Base-by-base conservation (phyloP, 2,113 vertebrate species). In the Equus przewalskii region DNA sequence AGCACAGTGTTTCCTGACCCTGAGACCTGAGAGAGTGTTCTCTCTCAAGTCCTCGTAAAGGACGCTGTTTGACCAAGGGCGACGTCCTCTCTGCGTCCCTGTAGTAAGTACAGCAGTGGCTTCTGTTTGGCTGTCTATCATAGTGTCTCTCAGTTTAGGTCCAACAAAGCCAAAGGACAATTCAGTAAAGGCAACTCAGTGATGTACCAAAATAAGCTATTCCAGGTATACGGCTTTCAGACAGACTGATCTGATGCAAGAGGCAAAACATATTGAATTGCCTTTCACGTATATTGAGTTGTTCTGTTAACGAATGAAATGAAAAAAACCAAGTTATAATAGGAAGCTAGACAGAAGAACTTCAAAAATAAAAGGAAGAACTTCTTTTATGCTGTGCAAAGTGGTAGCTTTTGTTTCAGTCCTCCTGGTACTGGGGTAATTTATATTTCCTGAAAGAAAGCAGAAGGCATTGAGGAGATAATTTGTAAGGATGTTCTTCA, bases 241-340 rank as follows among this genome's bases (percentile, higher is more conserved):
- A 36, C 49, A 62, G n/a, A n/a, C 7, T 79, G 36, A 84, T 33
- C 54, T 12, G 36, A 81, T 46, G 28, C 2, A n/a, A 49, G 33
- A 33, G 46, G 65, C 28, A 65, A 73, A 44, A 46, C n/a, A 12
- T 36, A 12, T n/a, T 56, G 46, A 89, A 80, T 54, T 90, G 58
- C 58, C 41, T 88, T 86, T 86, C 49, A 19, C 49, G 26, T 46
- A 24, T 67, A 56, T 30, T 41, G 30, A 83, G 33, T 65, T 78
- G 41, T 78, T 46, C 62, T 70, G 28, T 89, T 78, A 64, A 72
- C 18, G 30, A 83, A 85, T 54, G 10, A 91, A 72, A 91, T 54
- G 21, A 80, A 36, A 65, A 84, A 62, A 80, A 33, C 18, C 12
- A 60, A 30, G 8, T 73, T 65, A 19, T 28, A 72, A 56, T 30